These are phyloP conservation scores for Chrysina gloriosa DNA, from an alignment of 2,888 invertebrate genomes.

Conservation along the genomic window DNA sequence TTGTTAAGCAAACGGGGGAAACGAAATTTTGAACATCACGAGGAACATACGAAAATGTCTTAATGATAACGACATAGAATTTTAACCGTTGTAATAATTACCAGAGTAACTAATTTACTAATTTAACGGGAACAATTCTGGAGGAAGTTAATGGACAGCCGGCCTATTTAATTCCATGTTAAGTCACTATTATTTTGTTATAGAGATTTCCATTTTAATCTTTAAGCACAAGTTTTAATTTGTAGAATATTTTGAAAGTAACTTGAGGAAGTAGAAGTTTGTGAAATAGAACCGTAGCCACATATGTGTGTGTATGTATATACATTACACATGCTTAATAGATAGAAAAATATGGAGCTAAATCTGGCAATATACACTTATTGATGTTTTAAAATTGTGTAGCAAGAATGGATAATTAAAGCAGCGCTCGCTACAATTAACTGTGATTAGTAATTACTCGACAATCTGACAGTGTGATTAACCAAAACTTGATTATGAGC, in stretches of 20 bases:
- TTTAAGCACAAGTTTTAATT: conserved; percentile 24
- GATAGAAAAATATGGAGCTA: neutral
- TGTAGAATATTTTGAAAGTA: neutral
- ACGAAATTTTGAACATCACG: conserved; percentile 30
- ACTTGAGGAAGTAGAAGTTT: too few relatives aligned
- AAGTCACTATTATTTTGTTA: conserved; percentile 39
- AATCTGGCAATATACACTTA: neutral
- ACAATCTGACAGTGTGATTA: conserved; percentile 58
- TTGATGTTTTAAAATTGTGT: conserved; percentile 23
- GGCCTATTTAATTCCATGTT: conserved; percentile 40
- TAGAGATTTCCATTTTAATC: conserved; percentile 37
- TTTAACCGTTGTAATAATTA: conserved; percentile 49
- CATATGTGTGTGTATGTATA: neutral
- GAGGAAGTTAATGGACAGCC: conserved; percentile 48
- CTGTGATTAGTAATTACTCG: conserved; percentile 57
- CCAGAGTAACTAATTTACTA: conserved; percentile 50
- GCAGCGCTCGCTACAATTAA: conserved; percentile 52
- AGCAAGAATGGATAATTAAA: conserved; percentile 37
- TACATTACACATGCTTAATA: neutral
- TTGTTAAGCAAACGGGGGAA: conserved; percentile 40
- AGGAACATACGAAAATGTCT: conserved; percentile 35
- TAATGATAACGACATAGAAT: conserved; percentile 41
- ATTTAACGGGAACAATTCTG: conserved; percentile 49
- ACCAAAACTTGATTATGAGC: conserved; percentile 58
- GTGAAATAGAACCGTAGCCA: too few relatives aligned